Conservation (phyloP, 1,140 invertebrate genomes). For the Sipha flava region DNA sequence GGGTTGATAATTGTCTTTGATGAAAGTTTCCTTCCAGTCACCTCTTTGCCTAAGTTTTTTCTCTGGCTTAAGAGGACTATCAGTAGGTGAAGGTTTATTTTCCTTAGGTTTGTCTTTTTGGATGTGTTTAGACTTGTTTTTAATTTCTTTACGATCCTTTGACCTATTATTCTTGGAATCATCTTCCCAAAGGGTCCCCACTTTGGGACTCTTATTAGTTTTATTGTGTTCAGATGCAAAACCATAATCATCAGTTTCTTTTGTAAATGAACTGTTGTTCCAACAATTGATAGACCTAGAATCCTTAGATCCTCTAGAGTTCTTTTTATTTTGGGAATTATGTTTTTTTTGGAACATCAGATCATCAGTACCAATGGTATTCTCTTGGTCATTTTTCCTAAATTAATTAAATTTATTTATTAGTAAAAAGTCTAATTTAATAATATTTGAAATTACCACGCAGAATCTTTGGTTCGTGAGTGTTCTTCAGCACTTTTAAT, state of each 20-base stretch:
- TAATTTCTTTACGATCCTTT: constrained; percentile 11
- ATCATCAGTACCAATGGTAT: constrained; percentile 7
- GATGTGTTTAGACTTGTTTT: constrained; percentile 16
- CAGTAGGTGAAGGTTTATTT: constrained; percentile 11
- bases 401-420: background rate
- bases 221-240: constrained; percentile 11
- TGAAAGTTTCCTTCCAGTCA: constrained; percentile 29
- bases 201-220: constrained; percentile 12
- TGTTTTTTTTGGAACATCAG: constrained; percentile 12
- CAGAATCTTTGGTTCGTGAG: constrained; percentile 6
- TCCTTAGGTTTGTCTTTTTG: constrained; percentile 31
- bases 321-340: constrained; percentile 29
- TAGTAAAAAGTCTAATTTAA: background rate
- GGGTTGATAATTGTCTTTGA: constrained; percentile 23
- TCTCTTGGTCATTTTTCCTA: constrained; percentile 29
- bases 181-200: constrained; percentile 11
- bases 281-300: constrained; percentile 21
- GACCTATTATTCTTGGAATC: constrained; percentile 24
- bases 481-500: constrained; percentile 29
- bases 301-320: constrained; percentile 10
- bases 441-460: background rate
- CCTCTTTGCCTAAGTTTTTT: constrained; percentile 24
- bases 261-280: constrained; percentile 23
- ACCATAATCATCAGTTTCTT: constrained; percentile 19
- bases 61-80: constrained; percentile 17